A percentile compares a stretch with the other conserved stretches of the same genome.
Evolutionary conservation across 2,797 vertebrate genomes (phyloP).

Genomic region (Sphenopsis melanotis): DNA sequence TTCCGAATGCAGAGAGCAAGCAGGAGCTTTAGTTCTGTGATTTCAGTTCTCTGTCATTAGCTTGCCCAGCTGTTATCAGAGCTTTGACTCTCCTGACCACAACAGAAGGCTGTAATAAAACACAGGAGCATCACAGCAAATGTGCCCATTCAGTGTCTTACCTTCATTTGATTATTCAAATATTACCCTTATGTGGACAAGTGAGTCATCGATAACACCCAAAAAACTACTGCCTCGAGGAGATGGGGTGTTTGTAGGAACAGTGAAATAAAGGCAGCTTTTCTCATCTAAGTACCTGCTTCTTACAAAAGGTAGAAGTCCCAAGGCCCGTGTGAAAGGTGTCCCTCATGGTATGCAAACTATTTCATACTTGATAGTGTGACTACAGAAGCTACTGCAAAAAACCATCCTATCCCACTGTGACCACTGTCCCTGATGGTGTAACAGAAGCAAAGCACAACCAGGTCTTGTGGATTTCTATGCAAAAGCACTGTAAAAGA

Average conservation of each 20-base stretch:
- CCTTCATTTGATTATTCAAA: background rate
- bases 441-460: background rate
- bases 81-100: background rate
- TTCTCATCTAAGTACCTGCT: background rate
- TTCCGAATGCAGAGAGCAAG: background rate
- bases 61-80: background rate
- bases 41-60: background rate
- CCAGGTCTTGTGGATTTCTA: background rate
- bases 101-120: accelerated
- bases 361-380: background rate
- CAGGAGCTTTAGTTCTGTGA: background rate
- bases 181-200: background rate
- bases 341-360: background rate
- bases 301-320: background rate
- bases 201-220: background rate
- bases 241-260: background rate
- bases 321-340: background rate
- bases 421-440: accelerated
- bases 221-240: background rate
- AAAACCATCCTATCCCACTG: background rate
- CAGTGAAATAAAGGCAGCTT: background rate
- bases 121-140: background rate
- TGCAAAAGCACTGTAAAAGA: background rate
- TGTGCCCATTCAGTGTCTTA: background rate
- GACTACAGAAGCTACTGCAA: background rate